Percentiles rank a stretch among this genome's conserved stretches.
phyloP scores from a whole-genome alignment of 2,888 invertebrate species.

The Drosophila neonasuta region DNA sequence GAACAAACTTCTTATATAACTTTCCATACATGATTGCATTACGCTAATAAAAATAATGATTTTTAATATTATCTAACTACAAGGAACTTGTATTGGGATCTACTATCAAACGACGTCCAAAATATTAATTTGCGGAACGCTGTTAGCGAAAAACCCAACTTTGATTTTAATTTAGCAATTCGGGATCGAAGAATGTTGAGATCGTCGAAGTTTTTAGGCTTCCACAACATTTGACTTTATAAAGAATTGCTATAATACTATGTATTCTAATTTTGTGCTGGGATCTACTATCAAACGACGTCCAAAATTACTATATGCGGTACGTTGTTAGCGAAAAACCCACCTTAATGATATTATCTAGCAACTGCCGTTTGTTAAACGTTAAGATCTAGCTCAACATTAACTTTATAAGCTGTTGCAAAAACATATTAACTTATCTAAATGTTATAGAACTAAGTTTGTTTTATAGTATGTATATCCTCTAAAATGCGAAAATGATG shows the following conservation, averaged over 20 bases:
- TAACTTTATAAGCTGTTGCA: slow-evolving; percentile 23
- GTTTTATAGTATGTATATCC: background rate
- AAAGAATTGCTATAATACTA: slow-evolving; percentile 18
- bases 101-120: slow-evolving; percentile 71
- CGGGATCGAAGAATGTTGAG: slow-evolving; percentile 15
- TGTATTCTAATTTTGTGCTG: slow-evolving; percentile 31
- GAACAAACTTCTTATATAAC: too few relatives aligned
- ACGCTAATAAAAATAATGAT: too few relatives aligned
- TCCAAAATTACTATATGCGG: slow-evolving; percentile 40
- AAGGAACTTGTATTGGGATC: slow-evolving; percentile 51
- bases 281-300: slow-evolving; percentile 72
- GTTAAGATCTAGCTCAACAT: slow-evolving; percentile 21
- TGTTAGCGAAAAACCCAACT: slow-evolving; percentile 71
- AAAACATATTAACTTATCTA: slow-evolving; percentile 2
- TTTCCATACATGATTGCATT: too few relatives aligned
- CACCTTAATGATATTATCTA: slow-evolving; percentile 49
- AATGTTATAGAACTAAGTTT: background rate
- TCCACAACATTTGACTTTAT: slow-evolving; percentile 3
- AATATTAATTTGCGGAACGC: slow-evolving; percentile 36
- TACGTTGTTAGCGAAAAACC: slow-evolving; percentile 71
- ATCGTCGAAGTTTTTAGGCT: slow-evolving; percentile 7
- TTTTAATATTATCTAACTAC: background rate
- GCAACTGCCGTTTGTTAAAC: slow-evolving; percentile 35
- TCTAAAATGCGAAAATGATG: background rate
- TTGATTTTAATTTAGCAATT: slow-evolving; percentile 45